Evolutionary conservation across 2,113 vertebrate genomes (phyloP).

Genomic region (Suncus etruscus): DNA sequence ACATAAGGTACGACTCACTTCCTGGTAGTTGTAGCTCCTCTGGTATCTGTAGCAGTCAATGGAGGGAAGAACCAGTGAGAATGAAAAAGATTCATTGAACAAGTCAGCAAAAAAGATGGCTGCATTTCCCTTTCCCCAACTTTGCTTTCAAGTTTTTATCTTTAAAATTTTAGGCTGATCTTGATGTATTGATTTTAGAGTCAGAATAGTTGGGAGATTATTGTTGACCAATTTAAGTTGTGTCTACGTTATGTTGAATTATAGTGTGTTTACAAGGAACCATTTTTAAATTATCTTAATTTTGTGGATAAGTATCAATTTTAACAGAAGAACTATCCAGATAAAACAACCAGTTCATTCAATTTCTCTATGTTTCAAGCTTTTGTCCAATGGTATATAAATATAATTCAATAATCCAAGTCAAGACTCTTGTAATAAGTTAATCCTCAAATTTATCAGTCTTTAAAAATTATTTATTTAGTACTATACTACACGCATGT

Average conservation of each 20-base stretch:
- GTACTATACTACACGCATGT: neutral
- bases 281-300: neutral
- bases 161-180: slow-evolving; percentile 34
- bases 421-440: slow-evolving; percentile 16
- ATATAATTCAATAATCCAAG: neutral
- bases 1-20: slow-evolving; percentile 91
- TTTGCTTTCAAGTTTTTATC: slow-evolving; percentile 3
- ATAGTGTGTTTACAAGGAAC: too few species aligned
- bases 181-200: neutral
- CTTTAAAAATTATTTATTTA: slow-evolving; percentile 8
- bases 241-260: neutral
- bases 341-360: slow-evolving; percentile 5
- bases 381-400: neutral
- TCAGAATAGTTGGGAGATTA: too few species aligned
- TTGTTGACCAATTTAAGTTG: neutral
- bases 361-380: neutral
- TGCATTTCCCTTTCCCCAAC: too few species aligned
- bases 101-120: neutral
- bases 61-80: neutral
- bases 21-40: slow-evolving; percentile 89
- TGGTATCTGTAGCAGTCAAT: slow-evolving; percentile 84
- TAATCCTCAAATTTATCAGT: neutral
- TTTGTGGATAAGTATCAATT: slow-evolving; percentile 4
- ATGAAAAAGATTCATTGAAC: neutral
- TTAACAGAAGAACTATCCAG: neutral